Conservation (phyloP, 2,113 vertebrate genomes). For the Melanostigma gelatinosum region DNA sequence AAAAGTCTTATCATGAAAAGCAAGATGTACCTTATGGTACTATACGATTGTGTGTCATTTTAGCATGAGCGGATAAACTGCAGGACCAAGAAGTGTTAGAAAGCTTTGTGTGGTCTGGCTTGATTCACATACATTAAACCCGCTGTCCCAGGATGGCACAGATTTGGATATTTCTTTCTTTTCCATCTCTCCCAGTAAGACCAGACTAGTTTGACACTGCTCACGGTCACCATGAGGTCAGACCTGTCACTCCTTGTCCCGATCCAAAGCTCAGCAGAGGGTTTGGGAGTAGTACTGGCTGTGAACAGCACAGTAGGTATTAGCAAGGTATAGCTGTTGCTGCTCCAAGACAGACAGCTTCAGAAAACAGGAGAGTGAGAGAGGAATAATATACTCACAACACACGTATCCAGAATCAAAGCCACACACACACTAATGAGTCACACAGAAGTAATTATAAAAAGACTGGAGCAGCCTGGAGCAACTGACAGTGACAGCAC, state of each 20-base stretch:
- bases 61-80: background rate
- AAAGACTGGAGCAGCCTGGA: conserved; percentile 34
- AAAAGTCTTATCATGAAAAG: background rate
- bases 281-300: conserved; percentile 19
- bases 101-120: background rate
- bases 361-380: conserved; percentile 37
- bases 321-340: conserved; percentile 28
- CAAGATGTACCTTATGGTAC: conserved; percentile 15
- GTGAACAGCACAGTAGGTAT: conserved; percentile 21
- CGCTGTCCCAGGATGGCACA: background rate
- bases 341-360: conserved; percentile 39
- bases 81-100: background rate
- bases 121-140: background rate
- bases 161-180: background rate
- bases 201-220: background rate
- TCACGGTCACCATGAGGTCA: conserved; percentile 63
- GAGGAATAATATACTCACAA: conserved; percentile 16
- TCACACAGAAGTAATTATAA: conserved; percentile 50
- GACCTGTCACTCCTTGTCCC: background rate
- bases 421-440: conserved; percentile 60
- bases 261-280: conserved; percentile 15
- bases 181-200: background rate
- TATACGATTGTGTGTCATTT: background rate
- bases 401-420: conserved; percentile 53
- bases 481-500: conserved; percentile 41